Evolutionary conservation across 1,140 invertebrate species (phyloP).

Genomic region (Helicorthomorpha holstii): DNA sequence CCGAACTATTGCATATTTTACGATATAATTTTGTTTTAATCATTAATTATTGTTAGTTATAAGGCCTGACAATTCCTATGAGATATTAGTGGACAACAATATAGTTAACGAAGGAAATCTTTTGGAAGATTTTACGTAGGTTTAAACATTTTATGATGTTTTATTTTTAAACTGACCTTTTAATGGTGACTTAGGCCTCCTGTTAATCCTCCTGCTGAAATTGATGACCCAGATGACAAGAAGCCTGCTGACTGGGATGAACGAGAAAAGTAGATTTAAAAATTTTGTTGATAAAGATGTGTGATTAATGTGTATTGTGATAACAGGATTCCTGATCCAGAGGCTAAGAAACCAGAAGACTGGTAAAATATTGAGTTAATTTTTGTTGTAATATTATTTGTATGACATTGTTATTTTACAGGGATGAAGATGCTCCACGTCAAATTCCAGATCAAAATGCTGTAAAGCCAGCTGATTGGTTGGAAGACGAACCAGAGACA

Average conservation of each 20-base stretch:
- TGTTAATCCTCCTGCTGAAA: slow-evolving; percentile 87
- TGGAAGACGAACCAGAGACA: slow-evolving; percentile 76
- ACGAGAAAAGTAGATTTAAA: slow-evolving; percentile 71
- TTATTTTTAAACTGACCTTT: background rate
- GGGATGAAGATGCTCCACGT: slow-evolving; percentile 75
- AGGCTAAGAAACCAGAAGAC: slow-evolving; percentile 73
- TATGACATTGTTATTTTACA: slow-evolving; percentile 5
- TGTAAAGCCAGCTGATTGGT: slow-evolving; percentile 77
- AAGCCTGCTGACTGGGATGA: slow-evolving; percentile 95
- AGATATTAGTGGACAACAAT: slow-evolving; percentile 44
- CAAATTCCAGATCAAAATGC: slow-evolving; percentile 79
- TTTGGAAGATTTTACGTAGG: slow-evolving; percentile 59
- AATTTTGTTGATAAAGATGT: too few species aligned
- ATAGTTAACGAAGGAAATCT: slow-evolving; percentile 68
- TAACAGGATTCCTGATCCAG: slow-evolving; percentile 58
- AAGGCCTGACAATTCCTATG: slow-evolving; percentile 65
- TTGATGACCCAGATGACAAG: slow-evolving; percentile 81
- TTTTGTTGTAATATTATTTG: background rate
- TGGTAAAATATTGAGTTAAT: slow-evolving; percentile 33
- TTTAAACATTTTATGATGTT: background rate
- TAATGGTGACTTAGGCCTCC: slow-evolving; percentile 38
- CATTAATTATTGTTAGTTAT: slow-evolving; percentile 34
- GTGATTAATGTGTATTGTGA: slow-evolving; percentile 8
- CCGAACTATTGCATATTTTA: background rate
- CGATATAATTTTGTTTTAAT: background rate